Base-by-base conservation (phyloP, 2,888 invertebrate genomes). In the Tipula unca region DNA sequence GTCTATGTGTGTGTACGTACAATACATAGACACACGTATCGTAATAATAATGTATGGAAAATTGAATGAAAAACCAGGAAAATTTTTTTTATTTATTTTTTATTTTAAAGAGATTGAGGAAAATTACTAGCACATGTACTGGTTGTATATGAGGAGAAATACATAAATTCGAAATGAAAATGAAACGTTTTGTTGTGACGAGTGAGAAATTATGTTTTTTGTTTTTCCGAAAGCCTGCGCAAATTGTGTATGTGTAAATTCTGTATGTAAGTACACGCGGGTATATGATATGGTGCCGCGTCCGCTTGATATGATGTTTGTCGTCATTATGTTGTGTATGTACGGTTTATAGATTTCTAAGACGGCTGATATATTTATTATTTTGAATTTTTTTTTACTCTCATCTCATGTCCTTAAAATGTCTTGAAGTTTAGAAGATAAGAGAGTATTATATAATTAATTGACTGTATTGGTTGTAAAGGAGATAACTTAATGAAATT, bases 21-120 rank as follows among this genome's bases (percentile, higher is more conserved):
- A 69, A 25, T 48, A 48, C 48, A 48, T 39, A 14, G n/a, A 25
- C n/a, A 69, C 69, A 25, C 2, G 25, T 69, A 17, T 17, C n/a
- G n/a, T n/a, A n/a, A n/a, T n/a, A n/a, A 17, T 48, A 48, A 48
- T 48, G 48, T 48, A 69, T 69, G 69, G 69, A 69, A 25, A 69
- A 69, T 69, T 69, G 69, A 69, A 69, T 69, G 69, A 69, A 69
- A 69, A 69, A 69, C 69, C 69, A 69, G 69, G 69, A 69, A 69
- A 69, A 69, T 54, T 54, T 3, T 54, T 54, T n/a, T 54, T 54
- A 17, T 54, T 54, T n/a, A n/a, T n/a, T n/a, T n/a, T 69, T 69
- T 69, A 69, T 69, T 69, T 69, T 25, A 54, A 54, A 69, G 69
- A 69, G 69, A 69, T 69, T 69, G 69, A 69, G 69, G 69, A 69